Evolutionary conservation across 2,113 vertebrate species (phyloP), one percentile per base, ranked within the genome.

Genomic region (Lepus europaeus): DNA sequence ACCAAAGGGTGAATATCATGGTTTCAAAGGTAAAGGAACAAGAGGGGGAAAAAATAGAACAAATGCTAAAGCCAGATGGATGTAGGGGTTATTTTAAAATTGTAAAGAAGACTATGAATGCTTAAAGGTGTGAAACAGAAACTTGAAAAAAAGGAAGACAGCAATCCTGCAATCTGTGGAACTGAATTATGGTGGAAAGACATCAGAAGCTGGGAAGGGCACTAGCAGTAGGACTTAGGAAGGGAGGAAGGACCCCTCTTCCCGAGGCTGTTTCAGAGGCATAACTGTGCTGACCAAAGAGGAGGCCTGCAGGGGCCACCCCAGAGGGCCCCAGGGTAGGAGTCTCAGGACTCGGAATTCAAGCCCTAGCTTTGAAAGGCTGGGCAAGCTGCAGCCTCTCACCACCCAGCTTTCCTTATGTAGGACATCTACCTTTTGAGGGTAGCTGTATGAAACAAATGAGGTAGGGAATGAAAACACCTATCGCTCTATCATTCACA

Each of bases 81-180:
- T 59, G 56, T 20, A 93, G 90, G 66, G 36, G 78, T 73, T 77
- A 13, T 68, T 87, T 96, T 90, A 78, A 94, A 90, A 73, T n/a
- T 66, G 69, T 17, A 36, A 93, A 89, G 9, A 81, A 22, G 76
- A 59, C 12, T 23, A 9, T 27, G 56, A 87, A 86, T 16, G 51
- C 19, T 56, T 29, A 20, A 73, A 59, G 25, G 20, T 69, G 89
- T 64, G 13, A 91, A 6, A 53, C 45, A 85, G 64, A 69, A 89
- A 72, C 17, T 0, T 17, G 29, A 84, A 53, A 45, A 82, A 72
- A 6, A 31, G 2, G 10, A 29, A 29, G 68, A 49, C 20, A 39
- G 45, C 49, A 74, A 31, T 23, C 25, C 17, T 36, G 5, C 25
- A 53, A 23, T 13, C 27, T 20, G 33, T 36, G 64, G 45, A 74